Evolutionary conservation across 2,113 vertebrate species (phyloP), one percentile per base, ranked within the genome.

Genomic region (Cottus gobio): DNA sequence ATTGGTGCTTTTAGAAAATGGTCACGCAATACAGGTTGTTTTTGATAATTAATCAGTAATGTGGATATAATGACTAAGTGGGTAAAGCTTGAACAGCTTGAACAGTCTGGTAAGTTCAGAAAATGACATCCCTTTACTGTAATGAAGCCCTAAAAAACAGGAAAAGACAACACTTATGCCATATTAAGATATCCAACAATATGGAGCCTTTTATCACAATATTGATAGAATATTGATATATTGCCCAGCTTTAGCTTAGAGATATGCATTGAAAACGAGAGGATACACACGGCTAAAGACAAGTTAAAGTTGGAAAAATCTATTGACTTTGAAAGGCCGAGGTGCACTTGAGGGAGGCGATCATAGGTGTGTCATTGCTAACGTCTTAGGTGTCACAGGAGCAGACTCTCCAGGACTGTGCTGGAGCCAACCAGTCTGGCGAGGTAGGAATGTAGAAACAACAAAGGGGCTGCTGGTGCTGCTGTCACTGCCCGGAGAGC

Each of bases 401-500:
- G 86, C 71, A 90, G 91, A 78, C 80, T 87, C 75, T 83, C 77
- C 74, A 82, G 73, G 84, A 87, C 72, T 34, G 69, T 80, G 84
- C 74, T 83, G 92, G 93, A 92, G 93, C 91, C 93, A 64, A 85
- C 65, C 84, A 85, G 93, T 93, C 92, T 93, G 89, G 85, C 48
- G 54, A 44, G 71, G 58, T 37, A 81, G 64, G 89, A 92, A 84
- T 86, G 82, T 50, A 80, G 82, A 77, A 87, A 88, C 69, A 80
- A 89, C 64, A 64, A 64, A 67, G 77, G 56, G 44, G 78, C 80
- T 12, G 52, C 48, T 52, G 42, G 79, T 71, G 74, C 79, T 77
- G 80, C 80, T 18, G 30, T 50, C 61, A 65, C 62, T n/a, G 64
- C 75, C 8, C 22, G 1, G 61, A 73, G 44, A 3, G 46, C 62